These are phyloP conservation scores for Martes martes DNA, from an alignment of 2,113 vertebrate species.

Conservation along the genomic window DNA sequence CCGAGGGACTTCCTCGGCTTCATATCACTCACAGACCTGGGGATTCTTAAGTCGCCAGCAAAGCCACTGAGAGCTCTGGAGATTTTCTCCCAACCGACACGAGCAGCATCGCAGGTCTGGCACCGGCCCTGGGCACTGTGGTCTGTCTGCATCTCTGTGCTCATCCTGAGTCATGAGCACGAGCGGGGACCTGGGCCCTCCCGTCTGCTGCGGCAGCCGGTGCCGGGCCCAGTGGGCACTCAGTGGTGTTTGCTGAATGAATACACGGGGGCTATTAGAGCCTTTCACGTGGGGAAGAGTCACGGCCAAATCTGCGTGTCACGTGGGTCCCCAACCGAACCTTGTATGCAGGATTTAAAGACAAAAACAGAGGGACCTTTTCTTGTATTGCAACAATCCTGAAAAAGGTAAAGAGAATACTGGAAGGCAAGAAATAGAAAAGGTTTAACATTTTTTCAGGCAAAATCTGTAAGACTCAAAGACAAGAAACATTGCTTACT, in stretches of 20 bases:
- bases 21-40: background rate
- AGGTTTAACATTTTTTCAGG: background rate
- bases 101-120: background rate
- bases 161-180: background rate
- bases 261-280: background rate
- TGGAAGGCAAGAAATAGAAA: background rate
- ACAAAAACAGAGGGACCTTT: background rate
- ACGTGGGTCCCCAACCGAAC: background rate
- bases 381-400: background rate
- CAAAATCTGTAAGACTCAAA: background rate
- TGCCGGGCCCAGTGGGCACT: background rate
- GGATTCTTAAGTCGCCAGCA: background rate
- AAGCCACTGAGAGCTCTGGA: background rate
- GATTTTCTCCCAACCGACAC: background rate
- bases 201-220: rapidly evolving
- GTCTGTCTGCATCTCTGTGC: background rate
- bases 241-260: too few species aligned
- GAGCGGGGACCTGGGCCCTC: background rate
- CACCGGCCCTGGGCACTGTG: background rate
- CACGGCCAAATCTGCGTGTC: too few species aligned
- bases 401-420: background rate
- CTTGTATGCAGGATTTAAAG: background rate
- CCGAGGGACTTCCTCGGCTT: too few species aligned
- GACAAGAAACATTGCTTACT: background rate
- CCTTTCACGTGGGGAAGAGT: background rate